These are phyloP conservation scores for Falco rusticolus DNA, from an alignment of 2,797 vertebrate species.

Conservation along the genomic window DNA sequence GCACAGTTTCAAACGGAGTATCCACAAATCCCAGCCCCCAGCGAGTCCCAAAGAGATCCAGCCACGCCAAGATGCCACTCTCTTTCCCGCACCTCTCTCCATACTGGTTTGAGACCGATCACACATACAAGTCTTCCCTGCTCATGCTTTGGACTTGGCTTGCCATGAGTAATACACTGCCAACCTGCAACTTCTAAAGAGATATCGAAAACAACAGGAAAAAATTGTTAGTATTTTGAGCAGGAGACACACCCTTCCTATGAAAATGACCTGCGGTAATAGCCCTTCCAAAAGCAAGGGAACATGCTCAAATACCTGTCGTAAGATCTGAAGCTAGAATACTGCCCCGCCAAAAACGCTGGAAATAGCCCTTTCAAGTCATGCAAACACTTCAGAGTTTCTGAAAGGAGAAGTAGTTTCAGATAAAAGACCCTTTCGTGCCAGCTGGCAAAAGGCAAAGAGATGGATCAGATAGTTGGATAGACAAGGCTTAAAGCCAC, in stretches of 20 bases:
- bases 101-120: neutral
- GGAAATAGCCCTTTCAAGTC: conserved; percentile 10
- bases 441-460: conserved; percentile 37
- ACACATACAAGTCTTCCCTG: neutral
- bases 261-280: neutral
- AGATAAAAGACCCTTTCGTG: conserved; percentile 26
- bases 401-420: conserved; percentile 38
- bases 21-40: neutral
- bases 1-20: neutral
- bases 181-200: neutral
- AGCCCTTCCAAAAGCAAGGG: neutral
- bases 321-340: neutral
- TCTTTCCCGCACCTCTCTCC: neutral
- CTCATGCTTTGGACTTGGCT: neutral
- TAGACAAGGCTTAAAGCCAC: conserved; percentile 38
- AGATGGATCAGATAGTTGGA: conserved; percentile 41
- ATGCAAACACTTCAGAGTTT: neutral
- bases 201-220: neutral
- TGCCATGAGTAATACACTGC: neutral
- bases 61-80: neutral
- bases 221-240: neutral
- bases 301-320: neutral
- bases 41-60: neutral
- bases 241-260: neutral
- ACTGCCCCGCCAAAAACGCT: neutral